Conservation (phyloP, 2,113 vertebrate genomes). For the Phocoena sinus region DNA sequence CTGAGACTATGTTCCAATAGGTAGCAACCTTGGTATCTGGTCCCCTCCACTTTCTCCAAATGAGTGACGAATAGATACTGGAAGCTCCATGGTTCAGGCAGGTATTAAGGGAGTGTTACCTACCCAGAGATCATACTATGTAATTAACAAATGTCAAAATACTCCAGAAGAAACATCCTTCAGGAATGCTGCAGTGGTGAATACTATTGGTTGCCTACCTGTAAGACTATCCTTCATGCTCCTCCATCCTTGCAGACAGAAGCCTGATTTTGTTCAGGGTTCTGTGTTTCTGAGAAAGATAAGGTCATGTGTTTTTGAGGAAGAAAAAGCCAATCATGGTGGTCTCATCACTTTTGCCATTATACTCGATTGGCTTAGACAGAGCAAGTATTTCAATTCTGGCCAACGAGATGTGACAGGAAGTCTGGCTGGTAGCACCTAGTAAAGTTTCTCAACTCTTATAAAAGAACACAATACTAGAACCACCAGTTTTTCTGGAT, state of each 20-base stretch:
- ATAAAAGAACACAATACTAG: not conserved
- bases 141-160: not conserved
- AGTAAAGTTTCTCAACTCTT: not conserved
- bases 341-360: not conserved
- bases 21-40: not conserved
- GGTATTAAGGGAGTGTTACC: not conserved
- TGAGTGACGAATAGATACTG: not conserved
- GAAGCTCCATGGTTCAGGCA: not conserved
- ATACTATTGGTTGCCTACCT: not conserved
- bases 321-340: not conserved
- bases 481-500: not conserved
- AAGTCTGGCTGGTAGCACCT: not conserved
- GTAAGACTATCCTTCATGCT: not conserved
- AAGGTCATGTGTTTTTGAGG: not conserved
- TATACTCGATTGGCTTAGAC: not conserved
- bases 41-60: not conserved
- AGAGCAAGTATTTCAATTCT: not conserved
- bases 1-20: not conserved
- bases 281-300: not conserved
- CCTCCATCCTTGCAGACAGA: not conserved
- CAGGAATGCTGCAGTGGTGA: not conserved
- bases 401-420: not conserved
- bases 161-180: not conserved
- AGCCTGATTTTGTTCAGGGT: not conserved
- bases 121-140: not conserved